Evolutionary conservation across 1,140 invertebrate species (phyloP), one percentile per base, ranked within the genome.

Genomic region (Luehdorfia chinensis): DNA sequence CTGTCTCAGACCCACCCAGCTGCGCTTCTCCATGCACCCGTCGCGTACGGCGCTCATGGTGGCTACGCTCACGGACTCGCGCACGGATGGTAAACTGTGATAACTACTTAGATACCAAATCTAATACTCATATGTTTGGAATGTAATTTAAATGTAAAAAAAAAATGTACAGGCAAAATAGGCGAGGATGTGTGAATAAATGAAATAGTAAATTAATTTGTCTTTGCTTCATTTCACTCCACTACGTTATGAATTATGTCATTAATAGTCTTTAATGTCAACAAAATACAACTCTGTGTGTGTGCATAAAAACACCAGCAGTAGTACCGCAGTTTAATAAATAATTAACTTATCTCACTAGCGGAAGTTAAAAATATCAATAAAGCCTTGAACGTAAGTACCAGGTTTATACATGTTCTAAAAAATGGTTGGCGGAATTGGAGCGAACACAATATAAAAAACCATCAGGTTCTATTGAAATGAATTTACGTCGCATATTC

Each of bases 111-210:
- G 67, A 56, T 57, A 66, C 68, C 75, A 73, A 80, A 69, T 67
- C 53, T 70, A 84, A 81, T 83, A 83, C 77, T 81, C 77, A 83
- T 58, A 58, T 66, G 58, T 79, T 76, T 65, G 70, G 72, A 77
- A 68, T 77, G 63, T 85, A 76, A 75, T 81, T 78, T 78, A 79
- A 74, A 69, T 77, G 66, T 71, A 59, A 47, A 64, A 77, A 73
- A 74, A 68, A 69, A 62, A 50, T 65, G 74, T 65, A 77, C 66
- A 75, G 69, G 66, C 62, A 68, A 55, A 74, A 63, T 63, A 75
- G 71, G 81, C 75, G 78, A 85, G 81, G 78, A 85, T 81, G 78
- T 78, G 81, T 81, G 74, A 85, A 83, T 83, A 85, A 83, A 85
- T 75, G 77, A 71, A 73, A 76, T 72, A 70, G 68, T 80, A 75